Base-by-base conservation (phyloP, 2,797 vertebrate genomes). In the Sebastes diaconus region DNA sequence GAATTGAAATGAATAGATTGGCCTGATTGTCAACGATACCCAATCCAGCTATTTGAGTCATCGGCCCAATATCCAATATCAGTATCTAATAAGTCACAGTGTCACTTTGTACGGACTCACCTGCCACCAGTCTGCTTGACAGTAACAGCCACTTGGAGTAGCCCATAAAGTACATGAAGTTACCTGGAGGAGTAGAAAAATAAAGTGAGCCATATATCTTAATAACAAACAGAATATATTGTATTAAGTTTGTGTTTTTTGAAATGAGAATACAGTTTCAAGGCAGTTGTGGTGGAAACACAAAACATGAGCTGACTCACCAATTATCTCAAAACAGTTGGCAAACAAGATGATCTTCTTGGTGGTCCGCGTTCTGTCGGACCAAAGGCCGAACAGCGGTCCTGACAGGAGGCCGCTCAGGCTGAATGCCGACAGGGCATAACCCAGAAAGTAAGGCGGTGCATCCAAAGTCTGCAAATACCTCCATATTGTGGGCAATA, bases 131-230 rank as follows among this genome's bases (percentile, higher is more conserved):
- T 55, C 96, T 95, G 90, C 97, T 97, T 22, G 94, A 91, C 36
- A 97, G 91, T 55, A 97, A 81, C 42, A 97, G 94, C 96, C 97
- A 97, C 81, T 97, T 97, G 42, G 97, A 97, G 75, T 92, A 94
- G 66, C 96, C 96, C 84, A 96, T 93, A 71, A 97, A 97, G 80
- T 97, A 97, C 96, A 97, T 96, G 70, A 97, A 96, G 79, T 97
- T 97, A 83, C 97, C 97, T 97, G 84, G 2, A 81, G 34, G 34
- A 75, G 60, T n/a, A 36, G 61, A 46, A 55, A 57, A 46, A 66
- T 25, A 22, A 8, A 32, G 30, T 52, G 52, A 58, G 1, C 6
- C 18, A 58, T 16, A 10, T 16, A 4, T 3, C 34, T 32, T 13
- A 29, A 8, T 2, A 42, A 50, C 2, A 42, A 42, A 42, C 14